Percentiles rank a stretch among this genome's conserved stretches.
These are phyloP conservation scores for Pardosa pseudoannulata DNA, from an alignment of 2,888 invertebrate genomes.

Conservation along the genomic window DNA sequence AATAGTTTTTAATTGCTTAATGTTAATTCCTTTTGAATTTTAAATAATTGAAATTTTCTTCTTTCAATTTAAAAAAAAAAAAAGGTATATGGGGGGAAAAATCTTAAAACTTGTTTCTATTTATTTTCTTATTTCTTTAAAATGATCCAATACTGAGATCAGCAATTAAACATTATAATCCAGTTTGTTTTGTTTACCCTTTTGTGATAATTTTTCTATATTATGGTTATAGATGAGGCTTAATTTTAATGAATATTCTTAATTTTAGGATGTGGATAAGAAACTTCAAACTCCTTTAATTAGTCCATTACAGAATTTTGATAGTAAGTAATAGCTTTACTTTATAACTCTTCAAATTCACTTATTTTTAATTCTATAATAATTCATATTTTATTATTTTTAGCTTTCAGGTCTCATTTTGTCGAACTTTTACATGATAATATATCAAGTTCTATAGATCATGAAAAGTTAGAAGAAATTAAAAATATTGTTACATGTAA, in stretches of 20 bases:
- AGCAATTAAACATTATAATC: too few species aligned
- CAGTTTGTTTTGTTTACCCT: too few species aligned
- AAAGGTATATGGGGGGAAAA: too few species aligned
- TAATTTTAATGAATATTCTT: neutral
- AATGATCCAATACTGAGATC: too few species aligned
- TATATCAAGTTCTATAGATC: conserved; percentile 51
- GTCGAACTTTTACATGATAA: conserved; percentile 61
- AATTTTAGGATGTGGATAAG: conserved; percentile 44
- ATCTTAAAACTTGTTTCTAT: too few species aligned
- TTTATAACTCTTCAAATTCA: neutral
- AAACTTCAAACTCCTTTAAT: conserved; percentile 2
- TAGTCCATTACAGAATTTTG: conserved; percentile 57
- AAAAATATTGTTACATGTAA: conserved; percentile 64
- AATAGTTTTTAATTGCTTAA: too few species aligned
- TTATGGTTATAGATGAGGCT: too few species aligned
- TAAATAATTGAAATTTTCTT: too few species aligned
- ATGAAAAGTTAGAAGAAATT: conserved; percentile 62
- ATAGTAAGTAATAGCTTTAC: conserved; percentile 32
- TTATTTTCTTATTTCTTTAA: too few species aligned
- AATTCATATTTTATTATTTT: neutral
- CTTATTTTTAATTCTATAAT: neutral
- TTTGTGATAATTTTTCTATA: too few species aligned
- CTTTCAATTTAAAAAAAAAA: too few species aligned
- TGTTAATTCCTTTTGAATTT: too few species aligned
- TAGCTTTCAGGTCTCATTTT: conserved; percentile 56